phyloP scores from a whole-genome alignment of 2,797 vertebrate species.

The Denticeps clupeoides region DNA sequence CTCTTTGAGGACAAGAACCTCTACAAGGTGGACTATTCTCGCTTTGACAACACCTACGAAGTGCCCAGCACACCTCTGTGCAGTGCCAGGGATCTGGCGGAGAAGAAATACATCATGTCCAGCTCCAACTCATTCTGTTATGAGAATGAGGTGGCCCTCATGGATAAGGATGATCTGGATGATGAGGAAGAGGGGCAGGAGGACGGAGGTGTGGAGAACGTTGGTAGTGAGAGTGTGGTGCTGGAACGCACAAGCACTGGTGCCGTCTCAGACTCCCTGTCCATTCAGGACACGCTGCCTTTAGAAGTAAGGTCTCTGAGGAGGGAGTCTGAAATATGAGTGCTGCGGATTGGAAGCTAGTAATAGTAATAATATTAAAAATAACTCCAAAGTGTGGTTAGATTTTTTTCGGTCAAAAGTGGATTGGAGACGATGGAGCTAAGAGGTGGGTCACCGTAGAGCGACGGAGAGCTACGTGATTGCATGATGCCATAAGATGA shows the following conservation, averaged over 20 bases:
- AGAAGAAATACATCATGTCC: constrained; percentile 75
- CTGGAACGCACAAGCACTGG: constrained; percentile 70
- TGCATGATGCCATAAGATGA: background rate
- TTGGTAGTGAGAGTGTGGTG: constrained; percentile 50
- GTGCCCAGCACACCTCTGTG: constrained; percentile 88
- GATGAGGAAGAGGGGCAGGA: constrained; percentile 51
- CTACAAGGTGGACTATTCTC: constrained; percentile 94
- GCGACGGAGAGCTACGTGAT: background rate
- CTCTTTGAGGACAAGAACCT: constrained; percentile 93
- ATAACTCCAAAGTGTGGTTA: too few species aligned
- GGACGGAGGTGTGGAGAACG: constrained; percentile 22
- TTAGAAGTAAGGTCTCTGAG: constrained; percentile 77
- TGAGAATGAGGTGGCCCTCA: constrained; percentile 91
- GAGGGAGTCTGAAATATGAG: constrained; percentile 89
- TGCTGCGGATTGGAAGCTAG: constrained; percentile 25
- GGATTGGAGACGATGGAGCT: constrained; percentile 23
- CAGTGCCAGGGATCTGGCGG: constrained; percentile 84
- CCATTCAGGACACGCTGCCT: constrained; percentile 70
- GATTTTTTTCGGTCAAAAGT: too few species aligned
- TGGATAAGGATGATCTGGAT: constrained; percentile 78
- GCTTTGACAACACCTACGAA: constrained; percentile 90
- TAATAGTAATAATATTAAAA: constrained; percentile 33
- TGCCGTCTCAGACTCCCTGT: constrained; percentile 64
- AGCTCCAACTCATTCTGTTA: constrained; percentile 93
- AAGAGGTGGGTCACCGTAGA: constrained; percentile 40